A percentile compares a stretch with the other conserved stretches of the same genome.
Evolutionary conservation across 2,888 invertebrate species (phyloP).

Genomic region (Graphium colonna): DNA sequence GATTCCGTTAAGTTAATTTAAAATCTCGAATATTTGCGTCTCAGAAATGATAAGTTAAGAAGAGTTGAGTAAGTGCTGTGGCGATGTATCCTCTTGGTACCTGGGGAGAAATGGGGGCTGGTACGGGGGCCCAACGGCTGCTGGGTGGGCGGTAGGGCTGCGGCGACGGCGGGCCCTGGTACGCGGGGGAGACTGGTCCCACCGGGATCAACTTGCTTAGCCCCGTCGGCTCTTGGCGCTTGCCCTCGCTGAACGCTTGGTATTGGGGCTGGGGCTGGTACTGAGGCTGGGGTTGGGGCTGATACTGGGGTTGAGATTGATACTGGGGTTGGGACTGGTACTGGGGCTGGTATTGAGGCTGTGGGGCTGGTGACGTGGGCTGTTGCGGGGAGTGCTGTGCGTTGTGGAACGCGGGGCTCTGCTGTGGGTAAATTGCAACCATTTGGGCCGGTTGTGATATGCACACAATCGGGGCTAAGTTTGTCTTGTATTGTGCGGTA

Average conservation of each 20-base stretch:
- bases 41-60: no score
- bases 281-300: constrained; percentile 29
- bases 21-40: no score
- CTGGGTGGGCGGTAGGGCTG: constrained; percentile 64
- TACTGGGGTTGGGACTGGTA: constrained; percentile 28
- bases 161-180: constrained; percentile 59
- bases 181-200: constrained; percentile 52
- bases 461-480: constrained; percentile 29
- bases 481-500: no score
- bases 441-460: no score
- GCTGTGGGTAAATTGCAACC: constrained; percentile 47
- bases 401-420: constrained; percentile 70
- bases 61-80: constrained; percentile 11
- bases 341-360: constrained; percentile 23
- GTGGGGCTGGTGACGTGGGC: constrained; percentile 26
- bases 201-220: constrained; percentile 72
- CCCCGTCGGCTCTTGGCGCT: constrained; percentile 61
- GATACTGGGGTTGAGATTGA: constrained; percentile 29
- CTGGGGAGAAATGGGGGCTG: constrained; percentile 72
- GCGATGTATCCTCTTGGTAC: constrained; percentile 41
- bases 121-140: constrained; percentile 74
- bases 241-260: constrained; percentile 57
- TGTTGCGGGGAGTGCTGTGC: constrained; percentile 65
- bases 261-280: constrained; percentile 40
- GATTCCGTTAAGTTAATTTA: no score